Evolutionary conservation across 2,113 vertebrate species (phyloP).

Genomic region (Chauna torquata): DNA sequence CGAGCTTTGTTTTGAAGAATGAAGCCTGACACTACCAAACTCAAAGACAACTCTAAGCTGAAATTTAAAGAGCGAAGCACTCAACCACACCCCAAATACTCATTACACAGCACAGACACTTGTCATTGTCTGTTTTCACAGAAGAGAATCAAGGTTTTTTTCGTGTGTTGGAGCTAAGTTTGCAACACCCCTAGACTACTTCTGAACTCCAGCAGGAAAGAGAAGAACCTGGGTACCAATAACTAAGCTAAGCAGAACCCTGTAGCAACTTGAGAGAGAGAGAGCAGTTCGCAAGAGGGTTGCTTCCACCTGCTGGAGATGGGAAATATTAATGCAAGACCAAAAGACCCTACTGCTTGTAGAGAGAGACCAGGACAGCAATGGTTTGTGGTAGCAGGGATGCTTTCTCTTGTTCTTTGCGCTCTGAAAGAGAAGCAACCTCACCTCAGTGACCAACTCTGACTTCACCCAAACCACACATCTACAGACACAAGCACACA

Average conservation of each 20-base stretch:
- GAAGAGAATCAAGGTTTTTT: neutral
- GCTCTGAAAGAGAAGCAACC: neutral
- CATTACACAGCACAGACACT: neutral
- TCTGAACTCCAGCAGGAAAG: neutral
- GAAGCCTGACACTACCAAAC: neutral
- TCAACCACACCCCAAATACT: neutral
- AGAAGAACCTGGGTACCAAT: neutral
- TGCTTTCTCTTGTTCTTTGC: neutral
- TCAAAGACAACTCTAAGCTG: neutral
- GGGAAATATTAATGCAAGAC: neutral
- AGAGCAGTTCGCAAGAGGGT: neutral
- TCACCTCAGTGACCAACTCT: neutral
- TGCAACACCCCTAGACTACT: neutral
- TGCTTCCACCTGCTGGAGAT: neutral
- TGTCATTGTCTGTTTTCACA: neutral
- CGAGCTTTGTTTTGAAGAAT: neutral
- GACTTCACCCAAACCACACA: neutral
- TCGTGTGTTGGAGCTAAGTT: neutral
- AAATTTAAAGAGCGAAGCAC: neutral
- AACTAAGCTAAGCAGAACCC: neutral
- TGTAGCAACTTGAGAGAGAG: neutral
- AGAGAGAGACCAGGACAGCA: neutral
- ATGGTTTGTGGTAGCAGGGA: neutral
- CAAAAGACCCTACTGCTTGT: neutral
- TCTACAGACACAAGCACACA: fast-evolving